Base-by-base conservation (phyloP, 2,113 vertebrate species). In the Thymallus thymallus region DNA sequence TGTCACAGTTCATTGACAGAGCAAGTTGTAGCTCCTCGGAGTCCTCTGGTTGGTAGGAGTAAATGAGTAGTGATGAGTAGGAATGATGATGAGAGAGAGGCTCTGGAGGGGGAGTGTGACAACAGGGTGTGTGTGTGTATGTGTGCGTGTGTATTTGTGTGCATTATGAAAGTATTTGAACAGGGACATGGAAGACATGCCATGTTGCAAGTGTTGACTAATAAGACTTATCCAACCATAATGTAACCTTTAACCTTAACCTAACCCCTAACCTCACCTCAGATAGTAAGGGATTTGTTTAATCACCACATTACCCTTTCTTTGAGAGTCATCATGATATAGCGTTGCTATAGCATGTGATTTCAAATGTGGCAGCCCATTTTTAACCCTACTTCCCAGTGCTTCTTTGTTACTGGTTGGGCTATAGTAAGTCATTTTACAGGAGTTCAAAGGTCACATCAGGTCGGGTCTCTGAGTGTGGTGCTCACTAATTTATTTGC, bases 1-100 rank as follows among this genome's bases (percentile, higher is more conserved):
- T 90, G 90, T 92, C 88, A 90, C 77, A 84, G 81, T 85, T 87
- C 86, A 89, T 89, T 90, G 78, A 89, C 80, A 87, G 81, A 87
- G 74, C 72, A 80, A 78, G 82, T 84, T 90, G 83, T 87, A 85
- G 73, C 68, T 78, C 48, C 48, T 51, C 48, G 79, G 77, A 83
- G 78, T 87, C 84, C 88, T 66, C 75, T 76, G 82, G 84, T 73
- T 86, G 72, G 68, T 66, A 62, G 0, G 6, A 74, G 22, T 61
- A 73, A 74, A 45, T 75, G 58, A n/a, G 30, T 67, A 64, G n/a
- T n/a, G n/a, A n/a, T n/a, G n/a, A n/a, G n/a, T 66, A 22, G 35
- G 71, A 62, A 78, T 75, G 24, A 48, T 66, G 26, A 35, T 66
- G 63, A 66, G 63, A 66, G 30, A 35, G 29, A 18, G 63, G 30